Base-by-base conservation (phyloP, 2,113 vertebrate genomes). In the Dromiciops gliroides region DNA sequence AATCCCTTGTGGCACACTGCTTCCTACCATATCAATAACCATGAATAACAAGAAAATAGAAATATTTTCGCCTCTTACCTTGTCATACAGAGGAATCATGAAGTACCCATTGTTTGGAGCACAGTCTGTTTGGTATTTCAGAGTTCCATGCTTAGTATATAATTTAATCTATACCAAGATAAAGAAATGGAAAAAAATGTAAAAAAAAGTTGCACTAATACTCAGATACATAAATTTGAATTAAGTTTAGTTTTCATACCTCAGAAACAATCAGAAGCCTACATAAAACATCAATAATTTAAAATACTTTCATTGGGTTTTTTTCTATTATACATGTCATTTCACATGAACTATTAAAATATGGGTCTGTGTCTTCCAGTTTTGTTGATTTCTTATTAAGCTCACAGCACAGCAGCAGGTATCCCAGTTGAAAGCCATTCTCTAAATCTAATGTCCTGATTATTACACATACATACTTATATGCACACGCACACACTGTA, bases 71-170 rank as follows among this genome's bases (percentile, higher is more conserved):
- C 0, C 53, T 26, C 98, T 98, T 98, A 99, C 99, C 99, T 99
- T 99, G 97, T 99, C 99, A 94, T 99, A 99, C 25, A 99, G 99
- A 37, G 99, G 99, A 98, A 99, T 99, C 99, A 99, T 99, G 98
- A 99, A 99, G 98, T 99, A 99, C 24, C 99, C 99, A 92, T 99
- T 99, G 98, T 99, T 99, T 3, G 99, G 99, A 91, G 99, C 99
- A 91, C 99, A 99, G 75, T 99, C 99, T 0, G 99, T 99, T 98
- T 99, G 99, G 97, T 99, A 99, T 95, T 99, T 99, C 97, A 99
- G 97, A 37, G 99, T 99, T 16, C 99, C 99, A n/a, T 99, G 99
- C 93, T 99, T 99, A 16, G 99, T 99, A 94, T 99, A 99, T 28
- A 99, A 47, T 98, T 99, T 99, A 94, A 99, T 99, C 99, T 99